Evolutionary conservation across 2,113 vertebrate species (phyloP).

Genomic region (Caretta caretta): DNA sequence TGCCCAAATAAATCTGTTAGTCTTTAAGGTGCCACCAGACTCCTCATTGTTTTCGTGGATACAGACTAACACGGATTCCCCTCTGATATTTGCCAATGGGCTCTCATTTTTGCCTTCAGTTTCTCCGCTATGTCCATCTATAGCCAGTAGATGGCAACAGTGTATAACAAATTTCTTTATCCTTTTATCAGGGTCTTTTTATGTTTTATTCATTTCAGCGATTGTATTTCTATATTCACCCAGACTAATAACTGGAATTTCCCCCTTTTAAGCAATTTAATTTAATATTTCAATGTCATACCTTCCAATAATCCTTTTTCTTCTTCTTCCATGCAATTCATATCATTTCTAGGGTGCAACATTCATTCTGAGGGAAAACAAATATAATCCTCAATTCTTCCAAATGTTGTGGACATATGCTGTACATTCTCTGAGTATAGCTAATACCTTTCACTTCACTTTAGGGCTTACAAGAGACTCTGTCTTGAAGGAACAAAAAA

Average conservation of each 20-base stretch:
- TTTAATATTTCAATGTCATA: not conserved
- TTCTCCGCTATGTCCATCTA: not conserved
- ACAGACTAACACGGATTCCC: too few relatives aligned
- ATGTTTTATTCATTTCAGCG: not conserved
- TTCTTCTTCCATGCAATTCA: not conserved
- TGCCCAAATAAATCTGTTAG: too few relatives aligned
- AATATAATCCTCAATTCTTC: not conserved
- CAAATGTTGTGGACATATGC: not conserved
- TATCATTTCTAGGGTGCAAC: not conserved
- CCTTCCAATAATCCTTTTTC: not conserved
- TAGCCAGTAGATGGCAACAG: slow-evolving; percentile 68
- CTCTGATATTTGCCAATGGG: too few relatives aligned
- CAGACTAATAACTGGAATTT: not conserved
- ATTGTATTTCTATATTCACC: not conserved
- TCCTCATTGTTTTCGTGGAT: too few relatives aligned
- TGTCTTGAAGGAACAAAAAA: not conserved
- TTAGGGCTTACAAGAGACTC: not conserved
- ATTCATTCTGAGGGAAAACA: not conserved
- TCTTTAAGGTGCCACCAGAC: too few relatives aligned
- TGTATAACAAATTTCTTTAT: slow-evolving; percentile 43
- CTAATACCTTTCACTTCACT: not conserved
- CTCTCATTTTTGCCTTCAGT: too few relatives aligned
- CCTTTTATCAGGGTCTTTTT: not conserved
- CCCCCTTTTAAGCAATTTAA: not conserved
- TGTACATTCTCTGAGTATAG: not conserved